Conservation (phyloP, 2,113 vertebrate genomes). For the Chinchilla lanigera region DNA sequence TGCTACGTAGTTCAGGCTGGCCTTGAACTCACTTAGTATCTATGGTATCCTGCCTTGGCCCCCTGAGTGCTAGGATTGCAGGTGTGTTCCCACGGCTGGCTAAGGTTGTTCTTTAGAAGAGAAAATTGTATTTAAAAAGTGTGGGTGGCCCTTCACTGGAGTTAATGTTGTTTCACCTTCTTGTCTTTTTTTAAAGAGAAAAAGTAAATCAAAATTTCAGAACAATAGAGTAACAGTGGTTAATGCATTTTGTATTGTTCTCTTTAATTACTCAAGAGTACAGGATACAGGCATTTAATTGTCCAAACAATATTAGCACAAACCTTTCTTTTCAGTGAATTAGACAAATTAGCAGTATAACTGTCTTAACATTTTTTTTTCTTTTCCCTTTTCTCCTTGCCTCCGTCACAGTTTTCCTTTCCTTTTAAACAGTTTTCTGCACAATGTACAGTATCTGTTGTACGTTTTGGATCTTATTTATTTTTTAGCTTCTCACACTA, state of each 20-base stretch:
- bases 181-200: background rate
- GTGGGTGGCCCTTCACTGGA: background rate
- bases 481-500: too few species aligned
- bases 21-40: background rate
- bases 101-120: background rate
- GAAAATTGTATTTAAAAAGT: background rate
- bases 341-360: background rate
- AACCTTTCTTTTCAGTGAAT: background rate
- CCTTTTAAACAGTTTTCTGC: background rate
- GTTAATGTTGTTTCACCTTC: conserved; percentile 44
- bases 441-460: background rate
- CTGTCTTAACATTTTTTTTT: background rate
- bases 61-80: background rate
- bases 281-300: background rate
- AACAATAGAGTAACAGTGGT: background rate
- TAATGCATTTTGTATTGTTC: background rate
- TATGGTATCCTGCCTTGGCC: background rate
- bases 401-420: background rate
- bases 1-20: background rate
- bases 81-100: background rate
- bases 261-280: background rate
- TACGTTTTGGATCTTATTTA: background rate
- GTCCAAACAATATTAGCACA: background rate
- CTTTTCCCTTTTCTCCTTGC: background rate
- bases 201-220: too few species aligned